These are phyloP conservation scores for Todiramphus chloris DNA, from an alignment of 2,113 vertebrate genomes.

Conservation along the genomic window DNA sequence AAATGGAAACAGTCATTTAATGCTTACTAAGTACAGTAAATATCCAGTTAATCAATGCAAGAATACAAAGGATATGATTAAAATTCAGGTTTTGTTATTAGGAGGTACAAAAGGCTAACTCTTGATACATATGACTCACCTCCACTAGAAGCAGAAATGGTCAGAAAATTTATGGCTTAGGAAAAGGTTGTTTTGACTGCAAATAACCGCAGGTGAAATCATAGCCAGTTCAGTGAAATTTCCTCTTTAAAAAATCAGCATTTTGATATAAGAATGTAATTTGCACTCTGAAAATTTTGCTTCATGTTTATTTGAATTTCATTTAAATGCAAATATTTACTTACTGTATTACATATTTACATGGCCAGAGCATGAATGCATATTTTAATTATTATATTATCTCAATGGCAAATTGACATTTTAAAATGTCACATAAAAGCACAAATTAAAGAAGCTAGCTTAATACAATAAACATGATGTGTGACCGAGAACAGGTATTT, in stretches of 20 bases:
- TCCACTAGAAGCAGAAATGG: neutral
- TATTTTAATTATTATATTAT: constrained; percentile 15
- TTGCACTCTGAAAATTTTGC: neutral
- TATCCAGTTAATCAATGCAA: neutral
- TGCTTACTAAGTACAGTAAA: neutral
- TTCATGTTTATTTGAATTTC: neutral
- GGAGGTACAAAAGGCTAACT: constrained; percentile 4
- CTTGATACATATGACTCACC: neutral
- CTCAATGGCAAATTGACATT: constrained; percentile 26
- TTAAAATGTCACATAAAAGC: constrained; percentile 34
- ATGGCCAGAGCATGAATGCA: neutral
- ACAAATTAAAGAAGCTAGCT: neutral
- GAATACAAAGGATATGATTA: constrained; percentile 13
- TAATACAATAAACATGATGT: neutral
- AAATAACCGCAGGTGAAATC: neutral
- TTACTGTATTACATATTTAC: neutral
- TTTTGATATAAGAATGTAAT: neutral
- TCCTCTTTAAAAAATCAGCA: neutral
- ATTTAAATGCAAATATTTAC: constrained; percentile 37
- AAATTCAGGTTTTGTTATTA: neutral
- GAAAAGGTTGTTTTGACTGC: neutral
- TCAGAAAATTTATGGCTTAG: neutral
- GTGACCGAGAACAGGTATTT: constrained; percentile 3
- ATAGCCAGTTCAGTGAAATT: neutral
- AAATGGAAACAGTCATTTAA: neutral